phyloP scores from a whole-genome alignment of 1,140 invertebrate genomes.

The Laupala kohalensis region DNA sequence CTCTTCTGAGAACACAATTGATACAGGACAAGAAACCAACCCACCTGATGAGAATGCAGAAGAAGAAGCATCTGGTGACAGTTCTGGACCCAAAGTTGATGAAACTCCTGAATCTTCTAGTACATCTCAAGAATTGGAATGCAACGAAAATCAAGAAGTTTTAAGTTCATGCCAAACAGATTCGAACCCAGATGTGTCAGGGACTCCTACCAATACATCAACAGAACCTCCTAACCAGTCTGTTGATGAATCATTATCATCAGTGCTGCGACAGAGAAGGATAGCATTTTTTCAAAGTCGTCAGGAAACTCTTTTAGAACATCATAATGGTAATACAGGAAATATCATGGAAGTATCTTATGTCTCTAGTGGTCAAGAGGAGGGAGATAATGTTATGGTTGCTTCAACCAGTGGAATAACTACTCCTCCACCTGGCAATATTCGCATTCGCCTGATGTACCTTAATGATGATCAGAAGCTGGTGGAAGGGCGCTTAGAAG shows the following conservation, averaged over 20 bases:
- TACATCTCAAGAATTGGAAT: neutral
- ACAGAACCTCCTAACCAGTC: neutral
- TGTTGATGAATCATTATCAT: constrained; percentile 12
- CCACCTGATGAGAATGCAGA: neutral
- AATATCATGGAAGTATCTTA: neutral
- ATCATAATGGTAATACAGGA: neutral
- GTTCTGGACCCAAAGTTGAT: neutral
- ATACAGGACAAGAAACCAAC: neutral
- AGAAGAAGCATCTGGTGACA: neutral
- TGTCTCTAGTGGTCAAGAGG: neutral
- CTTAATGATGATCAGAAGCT: constrained; percentile 73
- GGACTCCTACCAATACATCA: neutral
- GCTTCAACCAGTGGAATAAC: neutral
- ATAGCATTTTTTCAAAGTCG: constrained; percentile 22
- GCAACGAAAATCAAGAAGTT: neutral
- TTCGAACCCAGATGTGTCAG: neutral
- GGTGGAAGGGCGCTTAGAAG: constrained; percentile 59
- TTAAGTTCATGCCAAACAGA: neutral
- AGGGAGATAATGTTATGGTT: neutral
- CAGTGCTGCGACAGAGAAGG: constrained; percentile 21
- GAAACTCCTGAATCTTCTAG: neutral
- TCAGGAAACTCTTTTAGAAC: constrained; percentile 13
- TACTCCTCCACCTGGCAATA: constrained; percentile 27
- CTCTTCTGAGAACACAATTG: constrained; percentile 1
- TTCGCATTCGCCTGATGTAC: constrained; percentile 70